phyloP scores from a whole-genome alignment of 1,140 invertebrate species.

The Danaus melanippus region DNA sequence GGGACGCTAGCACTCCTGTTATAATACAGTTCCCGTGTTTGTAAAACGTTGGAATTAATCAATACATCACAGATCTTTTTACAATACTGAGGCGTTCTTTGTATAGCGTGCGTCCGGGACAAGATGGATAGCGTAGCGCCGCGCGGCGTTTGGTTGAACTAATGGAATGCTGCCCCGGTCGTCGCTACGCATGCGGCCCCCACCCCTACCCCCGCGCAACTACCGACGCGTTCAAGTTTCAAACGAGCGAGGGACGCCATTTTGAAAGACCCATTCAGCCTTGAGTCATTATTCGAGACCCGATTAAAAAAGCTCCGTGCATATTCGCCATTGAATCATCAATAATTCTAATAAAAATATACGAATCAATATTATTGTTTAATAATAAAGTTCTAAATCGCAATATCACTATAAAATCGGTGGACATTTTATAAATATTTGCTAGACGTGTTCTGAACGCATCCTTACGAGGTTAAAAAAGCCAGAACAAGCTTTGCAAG shows the following conservation, averaged over 20 bases:
- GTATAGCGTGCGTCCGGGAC: conserved; percentile 55
- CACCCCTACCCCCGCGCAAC: conserved; percentile 30
- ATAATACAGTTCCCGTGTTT: conserved; percentile 36
- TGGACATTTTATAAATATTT: not conserved
- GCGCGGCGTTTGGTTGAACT: conserved; percentile 56
- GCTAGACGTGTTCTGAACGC: conserved; percentile 21
- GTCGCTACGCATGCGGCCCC: conserved; percentile 54
- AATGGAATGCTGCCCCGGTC: conserved; percentile 58
- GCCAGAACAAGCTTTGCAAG: conserved; percentile 35
- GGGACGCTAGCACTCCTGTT: conserved; percentile 24
- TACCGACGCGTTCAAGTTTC: conserved; percentile 50
- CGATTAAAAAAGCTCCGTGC: not conserved
- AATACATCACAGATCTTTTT: conserved; percentile 72
- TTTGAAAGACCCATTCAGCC: conserved; percentile 21
- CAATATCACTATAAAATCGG: too few species aligned
- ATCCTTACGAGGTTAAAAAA: conserved; percentile 33
- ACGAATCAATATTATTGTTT: too few species aligned
- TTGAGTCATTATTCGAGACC: conserved; percentile 19
- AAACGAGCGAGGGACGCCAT: conserved; percentile 40
- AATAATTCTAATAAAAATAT: too few species aligned
- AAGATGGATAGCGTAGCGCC: conserved; percentile 36
- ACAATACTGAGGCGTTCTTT: conserved; percentile 69
- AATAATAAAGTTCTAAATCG: too few species aligned
- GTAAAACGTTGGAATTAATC: conserved; percentile 66
- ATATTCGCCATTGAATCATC: too few species aligned